Percentiles rank a stretch among this genome's conserved stretches.
Evolutionary conservation across 2,797 vertebrate species (phyloP).

Genomic region (Peromyscus melanophrys): DNA sequence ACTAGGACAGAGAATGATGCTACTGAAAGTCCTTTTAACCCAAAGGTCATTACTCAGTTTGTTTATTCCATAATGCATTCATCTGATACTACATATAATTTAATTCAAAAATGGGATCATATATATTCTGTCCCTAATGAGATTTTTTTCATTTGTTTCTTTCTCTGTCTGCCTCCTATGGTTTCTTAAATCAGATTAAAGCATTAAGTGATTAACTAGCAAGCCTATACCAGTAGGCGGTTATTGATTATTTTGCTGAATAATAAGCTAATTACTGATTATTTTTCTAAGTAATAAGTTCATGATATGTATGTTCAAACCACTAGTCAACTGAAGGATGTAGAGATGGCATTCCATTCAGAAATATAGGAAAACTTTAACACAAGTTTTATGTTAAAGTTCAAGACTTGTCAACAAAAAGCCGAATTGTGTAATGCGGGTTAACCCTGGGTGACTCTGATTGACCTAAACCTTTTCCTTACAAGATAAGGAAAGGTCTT

Average conservation of each 20-base stretch:
- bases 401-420: conserved; percentile 59
- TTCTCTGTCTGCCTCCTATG: background rate
- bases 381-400: background rate
- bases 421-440: conserved; percentile 6
- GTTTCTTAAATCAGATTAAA: conserved; percentile 54
- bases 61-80: background rate
- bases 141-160: background rate
- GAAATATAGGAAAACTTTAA: conserved; percentile 31
- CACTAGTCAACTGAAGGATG: background rate
- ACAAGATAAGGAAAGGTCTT: conserved; percentile 16
- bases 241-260: conserved; percentile 50
- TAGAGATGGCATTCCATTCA: background rate
- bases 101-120: conserved; percentile 31
- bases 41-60: background rate
- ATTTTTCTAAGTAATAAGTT: conserved; percentile 56
- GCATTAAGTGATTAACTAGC: conserved; percentile 27
- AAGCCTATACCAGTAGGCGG: background rate
- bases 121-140: conserved; percentile 19
- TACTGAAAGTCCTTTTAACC: background rate
- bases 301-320: conserved; percentile 20
- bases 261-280: conserved; percentile 18
- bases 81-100: conserved; percentile 35
- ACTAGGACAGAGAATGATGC: background rate
- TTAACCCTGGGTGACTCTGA: conserved; percentile 5
- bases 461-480: conserved; percentile 24